These are phyloP conservation scores for Diadromus collaris DNA, from an alignment of 2,888 invertebrate species.

Conservation along the genomic window DNA sequence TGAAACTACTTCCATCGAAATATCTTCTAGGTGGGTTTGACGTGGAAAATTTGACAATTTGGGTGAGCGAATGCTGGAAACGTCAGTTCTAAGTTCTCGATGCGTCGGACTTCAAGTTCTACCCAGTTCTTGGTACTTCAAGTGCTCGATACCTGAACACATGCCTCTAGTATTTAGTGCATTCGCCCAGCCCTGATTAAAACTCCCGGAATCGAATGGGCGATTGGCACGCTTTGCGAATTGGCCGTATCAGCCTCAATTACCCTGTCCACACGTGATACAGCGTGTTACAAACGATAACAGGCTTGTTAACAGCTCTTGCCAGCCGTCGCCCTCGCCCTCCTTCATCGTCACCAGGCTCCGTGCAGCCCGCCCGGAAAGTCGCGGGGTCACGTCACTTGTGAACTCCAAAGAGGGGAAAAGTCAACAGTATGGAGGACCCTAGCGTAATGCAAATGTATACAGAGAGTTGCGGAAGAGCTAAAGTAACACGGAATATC, in stretches of 20 bases:
- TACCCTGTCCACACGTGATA: neutral
- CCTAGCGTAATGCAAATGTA: neutral
- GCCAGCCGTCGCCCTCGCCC: neutral
- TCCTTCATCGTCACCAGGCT: neutral
- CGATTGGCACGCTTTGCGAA: no score
- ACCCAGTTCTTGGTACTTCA: no score
- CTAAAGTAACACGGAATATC: neutral
- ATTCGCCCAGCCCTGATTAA: no score
- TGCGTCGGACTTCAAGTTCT: no score
- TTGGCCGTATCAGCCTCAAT: no score
- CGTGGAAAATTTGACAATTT: neutral
- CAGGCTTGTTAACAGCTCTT: neutral
- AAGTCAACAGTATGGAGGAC: neutral
- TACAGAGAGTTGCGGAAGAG: neutral
- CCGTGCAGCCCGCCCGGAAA: neutral
- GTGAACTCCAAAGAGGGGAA: neutral
- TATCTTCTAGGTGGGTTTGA: neutral
- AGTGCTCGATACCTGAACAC: no score
- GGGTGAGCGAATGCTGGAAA: no score
- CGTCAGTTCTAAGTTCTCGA: no score
- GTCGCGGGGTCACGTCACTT: slow-evolving; percentile 1
- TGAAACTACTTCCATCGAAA: no score
- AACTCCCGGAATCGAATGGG: no score
- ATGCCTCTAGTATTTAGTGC: no score
- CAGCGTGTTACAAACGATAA: neutral